A percentile compares a stretch with the other conserved stretches of the same genome.
These are phyloP conservation scores for Takifugu rubripes DNA, from an alignment of 2,797 vertebrate species.

Conservation along the genomic window DNA sequence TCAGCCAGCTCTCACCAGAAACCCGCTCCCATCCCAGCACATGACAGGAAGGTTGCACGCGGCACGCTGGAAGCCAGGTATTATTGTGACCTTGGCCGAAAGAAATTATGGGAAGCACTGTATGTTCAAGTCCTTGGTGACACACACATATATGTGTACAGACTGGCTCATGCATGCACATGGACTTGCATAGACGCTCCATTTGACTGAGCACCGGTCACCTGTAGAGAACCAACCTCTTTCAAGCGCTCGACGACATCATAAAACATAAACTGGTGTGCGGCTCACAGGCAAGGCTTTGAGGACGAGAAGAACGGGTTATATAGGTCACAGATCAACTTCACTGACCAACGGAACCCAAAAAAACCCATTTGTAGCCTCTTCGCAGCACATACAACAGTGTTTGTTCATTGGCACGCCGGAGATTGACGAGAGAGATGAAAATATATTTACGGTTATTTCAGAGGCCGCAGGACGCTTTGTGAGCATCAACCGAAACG, in stretches of 20 bases:
- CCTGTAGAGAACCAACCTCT: slow-evolving; percentile 61
- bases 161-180: background rate
- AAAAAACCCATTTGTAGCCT: slow-evolving; percentile 3
- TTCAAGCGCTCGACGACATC: slow-evolving; percentile 41
- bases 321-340: slow-evolving; percentile 48
- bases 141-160: slow-evolving; percentile 1
- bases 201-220: slow-evolving; percentile 51
- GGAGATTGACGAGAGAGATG: slow-evolving; percentile 50
- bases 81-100: slow-evolving; percentile 47
- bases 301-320: slow-evolving; percentile 44
- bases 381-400: slow-evolving; percentile 4
- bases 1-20: slow-evolving; percentile 26
- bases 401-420: slow-evolving; percentile 15
- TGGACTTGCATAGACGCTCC: slow-evolving; percentile 11
- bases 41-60: slow-evolving; percentile 35
- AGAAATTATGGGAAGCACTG: slow-evolving; percentile 14
- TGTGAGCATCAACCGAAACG: slow-evolving; percentile 55
- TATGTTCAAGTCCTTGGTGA: slow-evolving; percentile 30
- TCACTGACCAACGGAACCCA: slow-evolving; percentile 34
- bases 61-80: slow-evolving; percentile 27
- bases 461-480: slow-evolving; percentile 54
- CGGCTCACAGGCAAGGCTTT: slow-evolving; percentile 24
- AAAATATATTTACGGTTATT: slow-evolving; percentile 57
- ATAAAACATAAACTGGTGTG: slow-evolving; percentile 47
- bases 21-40: slow-evolving; percentile 35